These are phyloP conservation scores for Acrocephalus kingi DNA, from an alignment of 2,113 vertebrate genomes.

Conservation along the genomic window DNA sequence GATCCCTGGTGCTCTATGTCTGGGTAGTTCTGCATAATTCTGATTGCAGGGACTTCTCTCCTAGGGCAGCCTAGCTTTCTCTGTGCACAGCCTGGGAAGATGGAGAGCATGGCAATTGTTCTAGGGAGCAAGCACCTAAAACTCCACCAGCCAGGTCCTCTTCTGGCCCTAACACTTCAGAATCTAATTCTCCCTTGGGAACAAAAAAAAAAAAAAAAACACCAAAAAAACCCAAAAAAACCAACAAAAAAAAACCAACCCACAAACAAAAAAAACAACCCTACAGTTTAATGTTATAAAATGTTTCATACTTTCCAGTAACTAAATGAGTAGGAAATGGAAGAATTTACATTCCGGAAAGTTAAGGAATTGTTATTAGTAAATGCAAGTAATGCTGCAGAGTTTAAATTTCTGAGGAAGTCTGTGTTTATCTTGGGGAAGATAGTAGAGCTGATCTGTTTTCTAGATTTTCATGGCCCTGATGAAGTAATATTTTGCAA, in stretches of 20 bases:
- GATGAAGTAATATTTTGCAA: conserved; percentile 45
- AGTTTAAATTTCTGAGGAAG: conserved; percentile 35
- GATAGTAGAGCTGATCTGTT: not conserved
- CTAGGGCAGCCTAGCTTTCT: not conserved
- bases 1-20: not conserved
- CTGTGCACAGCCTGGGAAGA: not conserved
- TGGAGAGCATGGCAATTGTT: not conserved
- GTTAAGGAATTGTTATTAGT: conserved; percentile 20
- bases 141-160: not conserved
- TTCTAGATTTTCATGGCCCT: conserved; percentile 5
- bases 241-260: too few species aligned
- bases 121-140: not conserved
- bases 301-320: conserved; percentile 14
- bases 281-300: not conserved
- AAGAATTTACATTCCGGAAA: conserved; percentile 38
- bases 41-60: rapidly evolving
- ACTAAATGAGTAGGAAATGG: not conserved
- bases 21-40: not conserved
- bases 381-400: not conserved
- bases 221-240: not conserved
- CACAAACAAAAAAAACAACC: not conserved
- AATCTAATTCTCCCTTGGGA: not conserved
- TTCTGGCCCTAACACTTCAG: not conserved
- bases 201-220: not conserved
- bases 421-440: conserved; percentile 35